Conservation (phyloP, 2,797 vertebrate species). For the Leptodactylus fallax region DNA sequence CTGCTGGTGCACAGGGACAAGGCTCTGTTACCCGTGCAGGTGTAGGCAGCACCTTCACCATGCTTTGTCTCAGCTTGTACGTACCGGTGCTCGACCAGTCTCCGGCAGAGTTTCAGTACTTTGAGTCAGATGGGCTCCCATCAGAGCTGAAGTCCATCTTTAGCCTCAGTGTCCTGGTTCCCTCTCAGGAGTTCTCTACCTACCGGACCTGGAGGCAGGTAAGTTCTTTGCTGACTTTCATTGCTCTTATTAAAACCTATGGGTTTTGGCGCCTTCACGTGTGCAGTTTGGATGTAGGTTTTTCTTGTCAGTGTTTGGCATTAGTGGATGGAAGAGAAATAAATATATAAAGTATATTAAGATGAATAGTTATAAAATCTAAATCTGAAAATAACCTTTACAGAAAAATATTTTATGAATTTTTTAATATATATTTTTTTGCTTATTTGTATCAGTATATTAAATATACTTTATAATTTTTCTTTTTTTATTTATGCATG, state of each 20-base stretch:
- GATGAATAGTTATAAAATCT: too few species aligned
- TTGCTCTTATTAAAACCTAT: background rate
- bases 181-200: constrained; percentile 89
- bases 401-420: too few species aligned
- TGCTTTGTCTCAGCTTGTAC: constrained; percentile 92
- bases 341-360: too few species aligned
- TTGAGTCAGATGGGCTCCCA: constrained; percentile 91
- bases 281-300: too few species aligned
- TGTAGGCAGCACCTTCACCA: constrained; percentile 65
- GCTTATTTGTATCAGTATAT: too few species aligned
- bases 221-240: constrained; percentile 25
- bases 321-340: too few species aligned
- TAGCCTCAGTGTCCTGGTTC: constrained; percentile 88
- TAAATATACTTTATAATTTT: too few species aligned
- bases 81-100: constrained; percentile 82
- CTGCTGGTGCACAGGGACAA: background rate
- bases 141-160: constrained; percentile 87
- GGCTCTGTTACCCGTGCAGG: constrained; percentile 3
- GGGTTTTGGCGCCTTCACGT: too few species aligned
- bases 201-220: constrained; percentile 91
- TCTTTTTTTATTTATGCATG: too few species aligned
- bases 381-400: too few species aligned
- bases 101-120: constrained; percentile 89
- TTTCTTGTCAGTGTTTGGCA: too few species aligned
- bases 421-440: too few species aligned